A percentile compares a stretch with the other conserved stretches of the same genome.
Evolutionary conservation across 2,113 vertebrate species (phyloP).

Genomic region (Pardalotus punctatus): DNA sequence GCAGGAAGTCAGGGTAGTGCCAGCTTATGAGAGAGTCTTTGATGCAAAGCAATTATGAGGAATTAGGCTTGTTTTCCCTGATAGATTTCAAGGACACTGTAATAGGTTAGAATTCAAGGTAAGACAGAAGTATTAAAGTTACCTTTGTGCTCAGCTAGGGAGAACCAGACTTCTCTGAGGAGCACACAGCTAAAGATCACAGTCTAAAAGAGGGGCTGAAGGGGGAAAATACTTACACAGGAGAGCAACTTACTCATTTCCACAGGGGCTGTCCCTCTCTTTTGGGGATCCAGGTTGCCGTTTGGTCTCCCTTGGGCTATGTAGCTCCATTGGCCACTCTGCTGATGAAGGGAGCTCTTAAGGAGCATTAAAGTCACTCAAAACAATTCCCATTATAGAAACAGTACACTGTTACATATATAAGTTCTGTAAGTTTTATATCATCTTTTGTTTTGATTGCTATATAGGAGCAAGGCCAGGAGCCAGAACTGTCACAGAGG

Average conservation of each 20-base stretch:
- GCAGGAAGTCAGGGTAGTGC: background rate
- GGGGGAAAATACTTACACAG: background rate
- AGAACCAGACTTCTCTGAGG: constrained; percentile 8
- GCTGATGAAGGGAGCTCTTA: background rate
- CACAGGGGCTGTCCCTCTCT: background rate
- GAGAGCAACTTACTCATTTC: background rate
- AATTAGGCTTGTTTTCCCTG: constrained; percentile 42
- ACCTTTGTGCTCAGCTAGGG: constrained; percentile 23
- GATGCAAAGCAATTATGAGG: constrained; percentile 3
- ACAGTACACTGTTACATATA: background rate
- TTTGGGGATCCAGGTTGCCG: background rate
- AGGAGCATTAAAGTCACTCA: background rate
- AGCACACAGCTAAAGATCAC: background rate
- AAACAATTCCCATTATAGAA: background rate
- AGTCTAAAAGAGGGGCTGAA: background rate
- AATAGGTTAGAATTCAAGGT: constrained; percentile 32
- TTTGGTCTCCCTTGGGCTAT: background rate
- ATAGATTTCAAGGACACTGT: background rate
- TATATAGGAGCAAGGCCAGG: background rate
- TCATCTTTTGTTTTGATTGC: background rate
- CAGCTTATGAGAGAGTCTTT: constrained; percentile 3
- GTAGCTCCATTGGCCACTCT: background rate
- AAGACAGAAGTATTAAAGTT: constrained; percentile 48
- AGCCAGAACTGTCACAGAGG: background rate
- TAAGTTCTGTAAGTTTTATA: background rate